phyloP scores from a whole-genome alignment of 2,797 vertebrate genomes.

The Monodelphis domestica region DNA sequence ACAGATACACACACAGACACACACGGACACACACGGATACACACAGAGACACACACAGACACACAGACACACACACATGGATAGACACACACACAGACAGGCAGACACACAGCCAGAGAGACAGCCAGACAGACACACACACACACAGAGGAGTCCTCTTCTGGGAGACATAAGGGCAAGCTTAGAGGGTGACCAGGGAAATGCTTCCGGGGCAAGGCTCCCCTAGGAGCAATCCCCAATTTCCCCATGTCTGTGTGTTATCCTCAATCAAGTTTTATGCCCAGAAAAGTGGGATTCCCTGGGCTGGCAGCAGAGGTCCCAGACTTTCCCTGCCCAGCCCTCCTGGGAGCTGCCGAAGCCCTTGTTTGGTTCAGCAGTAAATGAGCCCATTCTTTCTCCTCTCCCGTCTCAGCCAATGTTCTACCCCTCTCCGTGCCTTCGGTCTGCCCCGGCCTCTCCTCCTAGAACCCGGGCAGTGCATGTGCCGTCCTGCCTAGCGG shows the following conservation, averaged over 20 bases:
- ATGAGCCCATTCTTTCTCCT: not conserved
- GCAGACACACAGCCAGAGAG: too few relatives aligned
- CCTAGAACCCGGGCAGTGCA: slow-evolving; percentile 7
- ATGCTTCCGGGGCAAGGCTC: not conserved
- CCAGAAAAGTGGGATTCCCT: slow-evolving; percentile 29
- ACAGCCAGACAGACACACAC: too few relatives aligned
- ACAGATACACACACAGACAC: too few relatives aligned
- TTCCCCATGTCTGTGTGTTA: slow-evolving; percentile 31
- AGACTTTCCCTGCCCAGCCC: not conserved
- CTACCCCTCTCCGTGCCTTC: not conserved
- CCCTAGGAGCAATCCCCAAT: slow-evolving; percentile 15
- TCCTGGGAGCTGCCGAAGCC: not conserved
- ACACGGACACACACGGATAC: too few relatives aligned
- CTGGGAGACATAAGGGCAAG: too few relatives aligned
- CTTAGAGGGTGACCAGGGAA: too few relatives aligned
- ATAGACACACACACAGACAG: too few relatives aligned
- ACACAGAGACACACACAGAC: too few relatives aligned
- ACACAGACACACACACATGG: too few relatives aligned
- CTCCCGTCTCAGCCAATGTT: accelerated
- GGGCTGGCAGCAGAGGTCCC: not conserved
- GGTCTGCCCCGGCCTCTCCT: not conserved
- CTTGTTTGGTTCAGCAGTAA: not conserved
- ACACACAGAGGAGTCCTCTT: too few relatives aligned
- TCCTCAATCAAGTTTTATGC: slow-evolving; percentile 26
- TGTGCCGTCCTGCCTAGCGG: not conserved